phyloP scores from a whole-genome alignment of 2,113 vertebrate genomes.

The Sigmodon hispidus region DNA sequence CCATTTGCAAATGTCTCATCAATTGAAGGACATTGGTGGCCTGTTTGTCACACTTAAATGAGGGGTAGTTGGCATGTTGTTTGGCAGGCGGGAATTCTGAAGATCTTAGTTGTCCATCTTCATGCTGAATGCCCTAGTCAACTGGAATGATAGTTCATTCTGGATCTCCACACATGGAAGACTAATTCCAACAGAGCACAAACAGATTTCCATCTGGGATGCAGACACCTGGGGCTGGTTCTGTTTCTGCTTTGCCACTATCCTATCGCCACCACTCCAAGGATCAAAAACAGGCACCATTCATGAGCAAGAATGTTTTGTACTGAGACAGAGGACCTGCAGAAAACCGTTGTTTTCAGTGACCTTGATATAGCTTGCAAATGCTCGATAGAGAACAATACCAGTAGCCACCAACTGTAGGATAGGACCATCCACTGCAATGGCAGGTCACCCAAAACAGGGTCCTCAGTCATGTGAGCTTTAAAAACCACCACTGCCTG shows the following conservation, averaged over 20 bases:
- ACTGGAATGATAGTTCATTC: neutral
- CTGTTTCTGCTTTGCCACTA: neutral
- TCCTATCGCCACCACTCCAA: neutral
- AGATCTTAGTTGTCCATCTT: neutral
- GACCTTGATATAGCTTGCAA: neutral
- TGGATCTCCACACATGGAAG: neutral
- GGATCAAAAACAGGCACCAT: neutral
- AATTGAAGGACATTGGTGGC: neutral
- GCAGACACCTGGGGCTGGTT: neutral
- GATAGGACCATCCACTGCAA: neutral
- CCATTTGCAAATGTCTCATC: constrained; percentile 15
- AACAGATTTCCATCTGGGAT: neutral
- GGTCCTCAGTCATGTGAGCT: neutral
- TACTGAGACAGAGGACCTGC: neutral
- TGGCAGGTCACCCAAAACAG: neutral
- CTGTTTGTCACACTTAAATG: neutral
- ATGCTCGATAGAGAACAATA: neutral
- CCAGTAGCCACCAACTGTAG: neutral
- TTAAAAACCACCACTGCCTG: neutral
- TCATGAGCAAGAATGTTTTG: neutral
- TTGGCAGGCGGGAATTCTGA: neutral
- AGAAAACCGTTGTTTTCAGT: neutral
- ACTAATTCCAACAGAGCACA: neutral
- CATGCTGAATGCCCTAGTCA: neutral
- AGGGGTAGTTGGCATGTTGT: neutral